Evolutionary conservation across 1,140 invertebrate species (phyloP).

Genomic region (Onthophagus taurus): DNA sequence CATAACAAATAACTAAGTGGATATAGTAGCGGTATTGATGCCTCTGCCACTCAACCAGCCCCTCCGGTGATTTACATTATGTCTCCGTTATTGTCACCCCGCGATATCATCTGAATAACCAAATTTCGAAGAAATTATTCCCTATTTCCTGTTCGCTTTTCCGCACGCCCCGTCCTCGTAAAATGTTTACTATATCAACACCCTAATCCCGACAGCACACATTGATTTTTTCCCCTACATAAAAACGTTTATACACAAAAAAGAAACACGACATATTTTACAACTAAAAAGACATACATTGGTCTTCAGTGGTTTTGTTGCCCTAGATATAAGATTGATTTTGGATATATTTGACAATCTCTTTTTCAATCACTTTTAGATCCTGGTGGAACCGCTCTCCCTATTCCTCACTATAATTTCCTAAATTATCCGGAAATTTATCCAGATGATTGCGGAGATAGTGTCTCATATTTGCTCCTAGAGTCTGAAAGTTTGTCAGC

Average conservation of each 20-base stretch:
- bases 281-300: not conserved
- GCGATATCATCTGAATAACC: not conserved
- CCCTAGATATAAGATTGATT: too few species aligned
- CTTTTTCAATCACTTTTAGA: too few species aligned
- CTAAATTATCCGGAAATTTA: too few species aligned
- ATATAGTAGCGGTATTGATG: constrained; percentile 16
- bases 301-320: too few species aligned
- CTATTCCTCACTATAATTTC: too few species aligned
- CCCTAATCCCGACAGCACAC: not conserved
- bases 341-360: too few species aligned
- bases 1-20: constrained; percentile 34
- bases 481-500: too few species aligned
- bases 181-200: not conserved
- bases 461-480: too few species aligned
- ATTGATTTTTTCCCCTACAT: not conserved
- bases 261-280: not conserved
- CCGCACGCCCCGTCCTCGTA: not conserved
- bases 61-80: constrained; percentile 13
- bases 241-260: not conserved
- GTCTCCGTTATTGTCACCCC: constrained; percentile 13
- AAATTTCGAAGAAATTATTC: not conserved
- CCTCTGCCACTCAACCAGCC: constrained; percentile 9
- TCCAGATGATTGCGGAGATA: too few species aligned
- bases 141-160: not conserved
- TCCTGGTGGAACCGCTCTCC: too few species aligned